Evolutionary conservation across 2,113 vertebrate genomes (phyloP).

Genomic region (Aegotheles bennettii): DNA sequence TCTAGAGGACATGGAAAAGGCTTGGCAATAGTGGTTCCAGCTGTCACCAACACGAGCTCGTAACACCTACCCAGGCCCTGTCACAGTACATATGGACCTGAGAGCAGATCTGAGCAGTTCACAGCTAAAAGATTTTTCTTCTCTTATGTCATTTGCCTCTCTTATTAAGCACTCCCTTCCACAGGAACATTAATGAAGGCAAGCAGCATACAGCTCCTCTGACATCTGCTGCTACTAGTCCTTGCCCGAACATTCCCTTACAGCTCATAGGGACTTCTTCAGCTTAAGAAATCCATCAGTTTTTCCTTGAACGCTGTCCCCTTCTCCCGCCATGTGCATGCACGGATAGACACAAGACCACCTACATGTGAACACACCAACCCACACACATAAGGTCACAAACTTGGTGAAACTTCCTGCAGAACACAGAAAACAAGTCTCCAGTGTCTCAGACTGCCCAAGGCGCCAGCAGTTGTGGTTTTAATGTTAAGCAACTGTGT

Average conservation of each 20-base stretch:
- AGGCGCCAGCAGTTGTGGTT: neutral
- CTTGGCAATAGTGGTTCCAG: neutral
- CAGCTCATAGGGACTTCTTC: neutral
- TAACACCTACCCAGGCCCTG: neutral
- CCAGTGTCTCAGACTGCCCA: neutral
- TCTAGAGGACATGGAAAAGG: neutral
- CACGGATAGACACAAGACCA: neutral
- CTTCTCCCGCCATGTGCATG: neutral
- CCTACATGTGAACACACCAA: neutral
- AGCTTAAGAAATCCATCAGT: neutral
- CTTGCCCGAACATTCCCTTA: neutral
- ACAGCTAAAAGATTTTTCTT: neutral
- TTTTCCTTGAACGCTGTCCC: neutral
- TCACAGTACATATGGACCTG: rapidly evolving
- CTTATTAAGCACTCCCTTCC: neutral
- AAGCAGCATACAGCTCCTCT: neutral
- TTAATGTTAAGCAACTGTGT: neutral
- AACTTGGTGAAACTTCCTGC: neutral
- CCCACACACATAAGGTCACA: neutral
- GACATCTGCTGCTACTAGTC: neutral
- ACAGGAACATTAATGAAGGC: neutral
- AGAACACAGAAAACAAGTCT: neutral
- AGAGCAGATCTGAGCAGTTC: neutral
- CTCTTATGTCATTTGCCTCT: neutral
- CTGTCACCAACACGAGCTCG: neutral